Percentiles rank a stretch among this genome's conserved stretches.
Conservation (phyloP, 1,140 invertebrate species). For the Oryctes rhinoceros region DNA sequence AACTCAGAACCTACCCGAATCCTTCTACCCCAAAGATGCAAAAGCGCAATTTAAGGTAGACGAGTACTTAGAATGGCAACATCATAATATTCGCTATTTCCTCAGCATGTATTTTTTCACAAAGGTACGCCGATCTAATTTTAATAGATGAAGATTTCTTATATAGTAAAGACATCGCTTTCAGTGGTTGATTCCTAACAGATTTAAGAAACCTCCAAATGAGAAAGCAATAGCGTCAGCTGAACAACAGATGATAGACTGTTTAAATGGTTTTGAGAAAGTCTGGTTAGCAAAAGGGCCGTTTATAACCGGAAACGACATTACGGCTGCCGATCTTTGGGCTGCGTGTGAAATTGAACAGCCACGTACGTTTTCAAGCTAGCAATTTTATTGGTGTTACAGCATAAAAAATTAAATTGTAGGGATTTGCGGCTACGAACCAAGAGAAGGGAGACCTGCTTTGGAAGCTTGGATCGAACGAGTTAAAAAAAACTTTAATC, state of each 20-base stretch:
- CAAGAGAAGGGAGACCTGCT: slow-evolving; percentile 66
- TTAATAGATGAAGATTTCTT: slow-evolving; percentile 43
- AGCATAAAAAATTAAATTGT: slow-evolving; percentile 42
- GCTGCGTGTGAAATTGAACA: slow-evolving; percentile 86
- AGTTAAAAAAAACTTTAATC: slow-evolving; percentile 67
- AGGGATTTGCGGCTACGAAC: slow-evolving; percentile 72
- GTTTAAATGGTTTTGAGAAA: slow-evolving; percentile 69
- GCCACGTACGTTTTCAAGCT: slow-evolving; percentile 62
- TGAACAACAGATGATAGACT: slow-evolving; percentile 64
- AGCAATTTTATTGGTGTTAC: background rate
- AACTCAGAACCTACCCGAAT: slow-evolving; percentile 67
- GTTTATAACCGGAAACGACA: slow-evolving; percentile 73
- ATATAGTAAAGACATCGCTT: slow-evolving; percentile 35
- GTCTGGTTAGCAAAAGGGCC: slow-evolving; percentile 69
- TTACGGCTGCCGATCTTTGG: slow-evolving; percentile 81
- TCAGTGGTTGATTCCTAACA: slow-evolving; percentile 63
- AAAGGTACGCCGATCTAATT: slow-evolving; percentile 63
- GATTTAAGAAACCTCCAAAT: background rate
- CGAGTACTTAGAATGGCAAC: slow-evolving; percentile 90
- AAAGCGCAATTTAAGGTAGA: slow-evolving; percentile 76
- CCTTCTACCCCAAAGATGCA: slow-evolving; percentile 79
- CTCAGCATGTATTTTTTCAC: slow-evolving; percentile 75
- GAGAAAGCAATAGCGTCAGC: slow-evolving; percentile 58
- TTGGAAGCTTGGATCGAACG: slow-evolving; percentile 71
- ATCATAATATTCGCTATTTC: slow-evolving; percentile 73